Evolutionary conservation across 2,888 invertebrate species (phyloP).

Genomic region (Xylota segnis): DNA sequence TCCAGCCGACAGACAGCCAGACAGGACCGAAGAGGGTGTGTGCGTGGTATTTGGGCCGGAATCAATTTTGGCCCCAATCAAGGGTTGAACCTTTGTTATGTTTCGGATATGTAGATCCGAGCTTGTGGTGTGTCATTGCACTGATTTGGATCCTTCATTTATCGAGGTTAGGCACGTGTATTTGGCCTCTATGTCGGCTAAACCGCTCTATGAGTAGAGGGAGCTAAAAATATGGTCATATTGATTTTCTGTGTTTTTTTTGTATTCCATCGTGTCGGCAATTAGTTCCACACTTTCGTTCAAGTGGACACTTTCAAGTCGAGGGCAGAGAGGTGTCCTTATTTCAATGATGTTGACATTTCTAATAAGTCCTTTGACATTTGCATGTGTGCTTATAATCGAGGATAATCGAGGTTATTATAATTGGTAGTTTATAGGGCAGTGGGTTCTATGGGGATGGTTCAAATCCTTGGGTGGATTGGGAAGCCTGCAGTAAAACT

Average conservation of each 20-base stretch:
- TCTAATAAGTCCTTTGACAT: constrained; percentile 64
- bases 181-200: constrained; percentile 33
- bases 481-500: no score
- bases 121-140: constrained; percentile 30
- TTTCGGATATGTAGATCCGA: background rate
- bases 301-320: constrained; percentile 51
- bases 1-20: constrained; percentile 38
- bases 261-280: constrained; percentile 30
- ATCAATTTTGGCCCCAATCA: constrained; percentile 31
- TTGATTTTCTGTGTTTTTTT: constrained; percentile 49
- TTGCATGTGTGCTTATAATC: constrained; percentile 28
- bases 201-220: background rate
- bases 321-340: constrained; percentile 38
- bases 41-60: constrained; percentile 15
- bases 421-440: no score
- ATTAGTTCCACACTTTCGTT: constrained; percentile 62
- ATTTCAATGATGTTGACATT: constrained; percentile 67
- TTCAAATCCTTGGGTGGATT: no score
- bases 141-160: constrained; percentile 44
- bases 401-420: constrained; percentile 58
- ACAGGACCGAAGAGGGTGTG: no score
- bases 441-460: constrained; percentile 6
- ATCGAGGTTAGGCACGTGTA: constrained; percentile 59
- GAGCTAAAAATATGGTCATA: constrained; percentile 37
- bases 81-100: background rate